These are phyloP conservation scores for Mus caroli DNA, from an alignment of 2,797 vertebrate species.

Conservation along the genomic window DNA sequence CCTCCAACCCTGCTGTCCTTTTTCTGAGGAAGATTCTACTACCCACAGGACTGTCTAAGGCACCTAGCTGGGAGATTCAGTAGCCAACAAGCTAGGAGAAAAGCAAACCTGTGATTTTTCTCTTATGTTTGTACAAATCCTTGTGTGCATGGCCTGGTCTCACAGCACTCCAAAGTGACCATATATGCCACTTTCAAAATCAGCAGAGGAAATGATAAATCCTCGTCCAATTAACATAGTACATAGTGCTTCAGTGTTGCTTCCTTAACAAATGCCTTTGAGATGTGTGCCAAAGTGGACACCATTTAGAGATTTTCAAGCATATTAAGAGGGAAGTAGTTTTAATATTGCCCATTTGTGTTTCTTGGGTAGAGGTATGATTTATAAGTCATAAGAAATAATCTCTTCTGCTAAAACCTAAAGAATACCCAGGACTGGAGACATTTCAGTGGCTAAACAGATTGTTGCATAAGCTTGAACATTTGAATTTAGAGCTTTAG, in stretches of 20 bases:
- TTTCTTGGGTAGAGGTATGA: constrained; percentile 40
- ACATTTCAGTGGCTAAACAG: neutral
- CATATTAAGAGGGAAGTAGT: constrained; percentile 50
- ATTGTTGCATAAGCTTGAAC: neutral
- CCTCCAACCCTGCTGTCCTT: neutral
- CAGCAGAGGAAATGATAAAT: neutral
- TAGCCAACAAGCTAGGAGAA: constrained; percentile 30
- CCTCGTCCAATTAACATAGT: neutral
- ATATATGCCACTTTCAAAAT: constrained; percentile 9
- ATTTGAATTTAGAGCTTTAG: neutral
- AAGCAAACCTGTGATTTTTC: constrained; percentile 37
- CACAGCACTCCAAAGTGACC: neutral
- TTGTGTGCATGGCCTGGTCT: neutral
- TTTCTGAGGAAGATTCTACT: neutral
- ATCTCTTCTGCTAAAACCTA: constrained; percentile 23
- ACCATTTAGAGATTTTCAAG: constrained; percentile 38
- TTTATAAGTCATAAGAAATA: constrained; percentile 50
- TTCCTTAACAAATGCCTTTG: constrained; percentile 15
- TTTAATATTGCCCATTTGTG: constrained; percentile 42
- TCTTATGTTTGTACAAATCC: neutral
- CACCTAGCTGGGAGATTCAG: neutral
- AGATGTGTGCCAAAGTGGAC: neutral
- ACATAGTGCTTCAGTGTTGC: neutral
- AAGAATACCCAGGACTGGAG: constrained; percentile 24
- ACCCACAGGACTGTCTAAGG: neutral